phyloP scores from a whole-genome alignment of 2,797 vertebrate species.

The Petrocephalus schoutedeni region DNA sequence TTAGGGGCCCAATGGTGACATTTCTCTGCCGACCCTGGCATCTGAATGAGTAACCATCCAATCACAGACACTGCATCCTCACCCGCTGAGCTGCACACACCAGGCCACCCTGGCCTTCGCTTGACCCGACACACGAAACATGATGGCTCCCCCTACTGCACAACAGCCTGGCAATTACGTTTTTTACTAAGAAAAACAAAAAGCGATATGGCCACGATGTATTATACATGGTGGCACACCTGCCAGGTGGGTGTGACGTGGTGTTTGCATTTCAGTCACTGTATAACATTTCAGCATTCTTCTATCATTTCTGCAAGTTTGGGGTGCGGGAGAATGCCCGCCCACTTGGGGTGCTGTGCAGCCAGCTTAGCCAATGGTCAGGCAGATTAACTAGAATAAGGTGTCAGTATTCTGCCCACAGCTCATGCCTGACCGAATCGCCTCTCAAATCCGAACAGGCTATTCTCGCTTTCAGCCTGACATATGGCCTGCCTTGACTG shows the following conservation, averaged over 20 bases:
- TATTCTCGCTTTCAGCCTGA: not conserved
- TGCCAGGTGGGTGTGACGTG: not conserved
- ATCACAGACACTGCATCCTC: not conserved
- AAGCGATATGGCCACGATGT: not conserved
- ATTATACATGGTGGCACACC: not conserved
- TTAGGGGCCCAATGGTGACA: not conserved
- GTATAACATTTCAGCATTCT: slow-evolving; percentile 8
- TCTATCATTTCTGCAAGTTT: slow-evolving; percentile 3
- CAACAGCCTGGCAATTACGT: not conserved
- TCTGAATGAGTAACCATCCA: not conserved
- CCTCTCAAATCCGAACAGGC: not conserved
- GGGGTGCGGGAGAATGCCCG: not conserved
- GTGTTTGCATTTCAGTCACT: not conserved
- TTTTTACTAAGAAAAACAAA: not conserved
- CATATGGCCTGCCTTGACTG: slow-evolving; percentile 2
- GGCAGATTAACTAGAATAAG: not conserved
- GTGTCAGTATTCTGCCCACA: not conserved
- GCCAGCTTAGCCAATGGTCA: not conserved
- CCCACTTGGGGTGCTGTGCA: not conserved
- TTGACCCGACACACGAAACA: not conserved
- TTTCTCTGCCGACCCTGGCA: not conserved
- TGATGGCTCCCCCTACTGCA: not conserved
- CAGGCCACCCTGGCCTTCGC: not conserved
- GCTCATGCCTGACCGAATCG: not conserved
- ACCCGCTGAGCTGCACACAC: not conserved